Base-by-base conservation (phyloP, 1,140 invertebrate genomes). In the Ditylenchus dipsaci region DNA sequence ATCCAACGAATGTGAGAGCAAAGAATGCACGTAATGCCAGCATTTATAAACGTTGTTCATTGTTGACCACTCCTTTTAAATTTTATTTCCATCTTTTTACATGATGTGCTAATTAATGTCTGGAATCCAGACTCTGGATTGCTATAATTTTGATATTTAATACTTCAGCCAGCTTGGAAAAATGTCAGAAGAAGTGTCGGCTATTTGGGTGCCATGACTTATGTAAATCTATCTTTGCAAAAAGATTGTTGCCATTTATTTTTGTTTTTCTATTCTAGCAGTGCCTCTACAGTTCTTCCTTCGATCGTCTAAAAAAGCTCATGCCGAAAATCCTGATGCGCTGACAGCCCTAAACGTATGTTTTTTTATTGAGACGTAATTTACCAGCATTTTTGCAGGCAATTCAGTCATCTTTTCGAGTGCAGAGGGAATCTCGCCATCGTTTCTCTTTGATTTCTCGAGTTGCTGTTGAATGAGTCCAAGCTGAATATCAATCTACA, bases 381-480 rank as follows among this genome's bases (percentile, higher is more conserved):
- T 38, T 38, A 3, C 33, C 11, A 38, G 11, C 3, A 19, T 30
- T 30, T 19, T 60, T 79, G 59, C 30, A 82, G 80, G 60, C 71
- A 42, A 62, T 82, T 30, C 76, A 75, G 43, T 63, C 63, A 45
- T 61, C 65, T 27, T 66, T 82, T 59, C 67, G 66, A 58, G 78
- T 49, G 72, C 73, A 27, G 80, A 82, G 21, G 49, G 67, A 19
- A 66, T 61, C 21, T 83, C 81, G 13, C 72, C 79, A 11, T 83
- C 80, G 15, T 81, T 82, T 68, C 74, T 82, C 29, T 83, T 76
- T 56, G 80, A 82, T 65, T 71, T 82, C 13, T 64, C 81, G 0
- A 78, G 77, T 29, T 79, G 13, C 43, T 82, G 7, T 45, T 82
- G 7, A 59, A 45, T 19, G 76, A 82, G 21, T 77, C 77, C 1